These are phyloP conservation scores for Seriola quinqueradiata DNA, from an alignment of 2,113 vertebrate genomes.

Conservation along the genomic window DNA sequence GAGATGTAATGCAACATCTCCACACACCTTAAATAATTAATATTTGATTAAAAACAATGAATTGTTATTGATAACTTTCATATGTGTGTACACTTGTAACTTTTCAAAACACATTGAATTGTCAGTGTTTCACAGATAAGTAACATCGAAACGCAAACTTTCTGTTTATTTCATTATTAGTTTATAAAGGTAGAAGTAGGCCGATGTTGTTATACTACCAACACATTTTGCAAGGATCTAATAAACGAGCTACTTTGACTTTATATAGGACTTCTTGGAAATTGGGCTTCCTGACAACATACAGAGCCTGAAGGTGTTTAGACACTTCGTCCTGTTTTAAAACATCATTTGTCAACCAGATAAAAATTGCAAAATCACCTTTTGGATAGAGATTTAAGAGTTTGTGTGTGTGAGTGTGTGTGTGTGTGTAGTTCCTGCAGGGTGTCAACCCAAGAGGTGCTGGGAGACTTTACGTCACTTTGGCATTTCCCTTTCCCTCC, in stretches of 20 bases:
- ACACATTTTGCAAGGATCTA: neutral
- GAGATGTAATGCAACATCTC: no score
- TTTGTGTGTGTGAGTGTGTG: neutral
- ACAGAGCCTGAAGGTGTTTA: constrained; percentile 8
- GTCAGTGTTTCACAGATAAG: no score
- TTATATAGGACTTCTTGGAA: neutral
- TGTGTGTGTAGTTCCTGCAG: constrained; percentile 14
- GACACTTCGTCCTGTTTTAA: constrained; percentile 32
- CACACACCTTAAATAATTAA: no score
- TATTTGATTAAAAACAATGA: no score
- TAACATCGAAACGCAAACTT: no score
- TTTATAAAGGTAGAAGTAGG: no score
- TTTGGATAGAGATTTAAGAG: neutral
- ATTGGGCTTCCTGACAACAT: constrained; percentile 5
- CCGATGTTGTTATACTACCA: no score
- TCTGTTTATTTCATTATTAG: no score
- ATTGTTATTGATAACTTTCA: no score
- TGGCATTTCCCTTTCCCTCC: constrained; percentile 25
- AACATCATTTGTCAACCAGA: constrained; percentile 17
- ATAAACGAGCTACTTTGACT: neutral
- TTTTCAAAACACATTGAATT: no score
- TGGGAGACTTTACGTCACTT: constrained; percentile 23
- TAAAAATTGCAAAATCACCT: constrained; percentile 5
- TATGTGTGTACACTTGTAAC: no score
- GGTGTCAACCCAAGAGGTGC: constrained; percentile 16